Evolutionary conservation across 2,113 vertebrate genomes (phyloP).

Genomic region (Rana temporaria): DNA sequence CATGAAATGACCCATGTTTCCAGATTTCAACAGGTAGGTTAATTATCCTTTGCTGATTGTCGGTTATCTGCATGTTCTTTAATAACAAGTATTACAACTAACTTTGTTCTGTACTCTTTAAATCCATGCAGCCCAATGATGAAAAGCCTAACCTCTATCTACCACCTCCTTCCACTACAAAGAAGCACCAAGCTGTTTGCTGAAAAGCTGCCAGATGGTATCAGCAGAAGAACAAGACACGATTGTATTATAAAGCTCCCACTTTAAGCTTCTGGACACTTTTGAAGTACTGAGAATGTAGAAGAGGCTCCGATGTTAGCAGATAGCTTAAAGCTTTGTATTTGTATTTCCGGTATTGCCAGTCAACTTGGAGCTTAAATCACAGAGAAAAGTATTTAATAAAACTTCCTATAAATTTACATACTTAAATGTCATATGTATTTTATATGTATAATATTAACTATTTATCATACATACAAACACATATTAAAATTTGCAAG

Average conservation of each 20-base stretch:
- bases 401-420: no score
- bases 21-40: background rate
- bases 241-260: background rate
- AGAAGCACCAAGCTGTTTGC: background rate
- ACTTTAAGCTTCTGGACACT: conserved; percentile 1
- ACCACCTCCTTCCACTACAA: conserved; percentile 11
- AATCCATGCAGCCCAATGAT: background rate
- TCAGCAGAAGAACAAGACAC: background rate
- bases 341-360: no score
- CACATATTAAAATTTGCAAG: no score
- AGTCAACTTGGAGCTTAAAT: background rate
- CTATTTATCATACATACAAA: no score
- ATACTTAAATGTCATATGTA: no score
- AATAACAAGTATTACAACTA: background rate
- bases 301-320: background rate
- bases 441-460: no score
- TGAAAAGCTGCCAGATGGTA: conserved; percentile 24
- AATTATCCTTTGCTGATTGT: no score
- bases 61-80: no score
- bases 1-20: background rate
- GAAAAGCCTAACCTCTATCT: conserved; percentile 18
- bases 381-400: background rate
- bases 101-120: background rate
- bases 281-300: conserved; percentile 30
- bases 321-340: background rate